Base-by-base conservation (phyloP, 2,797 vertebrate species). In the Uromys caudimaculatus region DNA sequence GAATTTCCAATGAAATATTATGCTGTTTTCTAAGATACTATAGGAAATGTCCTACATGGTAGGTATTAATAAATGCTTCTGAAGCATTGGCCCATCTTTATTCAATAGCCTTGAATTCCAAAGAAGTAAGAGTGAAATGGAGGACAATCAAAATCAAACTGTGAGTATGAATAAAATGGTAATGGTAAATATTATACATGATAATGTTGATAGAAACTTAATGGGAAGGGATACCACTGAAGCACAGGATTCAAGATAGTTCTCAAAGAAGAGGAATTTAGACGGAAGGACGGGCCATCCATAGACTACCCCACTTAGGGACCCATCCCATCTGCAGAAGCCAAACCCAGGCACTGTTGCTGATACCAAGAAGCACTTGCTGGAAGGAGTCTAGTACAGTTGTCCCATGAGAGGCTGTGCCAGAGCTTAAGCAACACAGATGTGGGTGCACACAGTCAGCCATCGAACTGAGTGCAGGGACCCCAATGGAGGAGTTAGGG, bases 121-220 rank as follows among this genome's bases (percentile, higher is more conserved):
- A 13, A 83, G 50, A 73, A 89, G 62, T 32, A 71, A 96, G 92
- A 85, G 35, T 77, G n/a, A 94, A 89, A 87, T 87, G 54, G 94
- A 86, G 13, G 83, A 1, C 17, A 96, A 78, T 90, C 95, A 93
- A 96, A 91, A 92, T 17, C 62, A 90, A 95, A 62, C 35, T 56
- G 6, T 84, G 71, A 85, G 75, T 35, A 35, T 47, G 67, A 71
- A 79, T 50, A 86, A 79, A 85, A 87, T 76, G 47, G 85, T 47
- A 95, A 50, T 93, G 77, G 91, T 88, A 85, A 79, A 60, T 16
- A 47, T 69, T 60, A 47, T 16, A 62, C 58, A 11, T 79, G 91
- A 24, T 79, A 71, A 58, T 14, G 19, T 90, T 85, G 82, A 85
- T 54, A 95, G 24, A 90, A 41, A 88, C 32, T 93, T 24, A 91